phyloP scores from a whole-genome alignment of 2,888 invertebrate genomes.

The Phengaris alcon region DNA sequence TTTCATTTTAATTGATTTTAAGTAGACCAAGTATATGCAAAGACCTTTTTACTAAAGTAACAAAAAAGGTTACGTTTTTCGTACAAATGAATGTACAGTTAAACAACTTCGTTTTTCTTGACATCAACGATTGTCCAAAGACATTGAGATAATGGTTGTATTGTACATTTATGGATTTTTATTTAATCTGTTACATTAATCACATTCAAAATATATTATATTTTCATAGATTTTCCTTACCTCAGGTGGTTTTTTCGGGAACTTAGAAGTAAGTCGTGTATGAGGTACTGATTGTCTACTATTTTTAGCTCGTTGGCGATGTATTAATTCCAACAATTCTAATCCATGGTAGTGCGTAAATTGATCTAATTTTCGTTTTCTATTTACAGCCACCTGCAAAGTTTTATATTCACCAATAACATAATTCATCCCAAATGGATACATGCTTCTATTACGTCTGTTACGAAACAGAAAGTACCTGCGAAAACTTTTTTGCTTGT shows the following conservation, averaged over 20 bases:
- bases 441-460: background rate
- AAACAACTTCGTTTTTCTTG: too few relatives aligned
- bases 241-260: slow-evolving; percentile 78
- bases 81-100: too few relatives aligned
- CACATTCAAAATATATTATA: background rate
- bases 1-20: too few relatives aligned
- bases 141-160: too few relatives aligned
- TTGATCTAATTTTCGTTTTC: slow-evolving; percentile 92
- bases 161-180: too few relatives aligned
- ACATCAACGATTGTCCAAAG: too few relatives aligned
- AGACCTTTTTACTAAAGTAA: too few relatives aligned
- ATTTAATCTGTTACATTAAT: background rate
- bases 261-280: slow-evolving; percentile 70
- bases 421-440: background rate
- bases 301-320: slow-evolving; percentile 74
- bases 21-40: too few relatives aligned
- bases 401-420: background rate
- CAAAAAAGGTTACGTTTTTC: too few relatives aligned
- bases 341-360: slow-evolving; percentile 89
- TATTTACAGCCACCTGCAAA: slow-evolving; percentile 85
- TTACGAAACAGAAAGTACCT: slow-evolving; percentile 66
- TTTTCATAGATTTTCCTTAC: slow-evolving; percentile 44
- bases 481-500: slow-evolving; percentile 88
- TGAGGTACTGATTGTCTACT: slow-evolving; percentile 69
- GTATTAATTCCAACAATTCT: slow-evolving; percentile 85